A percentile compares a stretch with the other conserved stretches of the same genome.
Evolutionary conservation across 2,113 vertebrate genomes (phyloP).

Genomic region (Stigmatopora nigra): DNA sequence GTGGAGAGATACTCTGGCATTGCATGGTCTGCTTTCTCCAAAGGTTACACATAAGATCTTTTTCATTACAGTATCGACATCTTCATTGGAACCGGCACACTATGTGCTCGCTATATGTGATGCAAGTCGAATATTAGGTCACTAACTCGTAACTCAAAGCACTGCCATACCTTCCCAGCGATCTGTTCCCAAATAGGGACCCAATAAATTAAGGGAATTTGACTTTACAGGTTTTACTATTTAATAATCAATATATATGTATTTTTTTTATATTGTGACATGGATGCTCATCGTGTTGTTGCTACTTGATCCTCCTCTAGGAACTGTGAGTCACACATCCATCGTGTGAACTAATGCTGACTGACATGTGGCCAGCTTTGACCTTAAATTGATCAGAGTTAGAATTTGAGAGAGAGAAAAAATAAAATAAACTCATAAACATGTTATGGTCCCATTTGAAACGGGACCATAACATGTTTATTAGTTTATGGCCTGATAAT

Average conservation of each 20-base stretch:
- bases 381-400: slow-evolving; percentile 45
- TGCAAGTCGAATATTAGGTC: slow-evolving; percentile 41
- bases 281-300: background rate
- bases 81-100: background rate
- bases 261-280: background rate
- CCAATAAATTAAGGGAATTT: too few relatives aligned
- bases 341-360: slow-evolving; percentile 38
- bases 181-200: too few relatives aligned
- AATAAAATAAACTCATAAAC: too few relatives aligned
- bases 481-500: too few relatives aligned
- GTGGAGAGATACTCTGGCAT: slow-evolving; percentile 27
- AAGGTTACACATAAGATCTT: slow-evolving; percentile 36
- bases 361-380: slow-evolving; percentile 44
- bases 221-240: too few relatives aligned
- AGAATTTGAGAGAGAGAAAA: slow-evolving; percentile 1
- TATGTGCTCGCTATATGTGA: too few relatives aligned
- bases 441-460: too few relatives aligned
- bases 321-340: slow-evolving; percentile 39
- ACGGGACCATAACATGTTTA: too few relatives aligned
- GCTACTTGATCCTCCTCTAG: slow-evolving; percentile 16
- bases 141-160: slow-evolving; percentile 18
- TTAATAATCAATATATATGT: too few relatives aligned
- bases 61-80: slow-evolving; percentile 22
- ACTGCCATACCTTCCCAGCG: too few relatives aligned
- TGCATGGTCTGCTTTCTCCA: slow-evolving; percentile 17